A percentile compares a stretch with the other conserved stretches of the same genome.
phyloP scores from a whole-genome alignment of 2,797 vertebrate species.

The Gobio occitaniae region DNA sequence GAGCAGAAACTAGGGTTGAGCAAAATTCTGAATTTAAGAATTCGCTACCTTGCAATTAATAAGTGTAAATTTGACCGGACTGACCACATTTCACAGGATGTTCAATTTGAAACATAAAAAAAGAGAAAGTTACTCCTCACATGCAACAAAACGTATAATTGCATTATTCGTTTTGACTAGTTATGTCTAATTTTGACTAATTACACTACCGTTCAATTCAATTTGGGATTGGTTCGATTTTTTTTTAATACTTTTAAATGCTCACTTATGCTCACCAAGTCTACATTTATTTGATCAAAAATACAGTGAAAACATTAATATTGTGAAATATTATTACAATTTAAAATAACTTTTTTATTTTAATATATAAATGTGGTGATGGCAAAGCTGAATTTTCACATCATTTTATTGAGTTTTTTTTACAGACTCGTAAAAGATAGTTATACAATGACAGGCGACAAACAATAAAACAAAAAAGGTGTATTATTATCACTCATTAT shows the following conservation, averaged over 20 bases:
- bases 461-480: no score
- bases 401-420: no score
- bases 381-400: no score
- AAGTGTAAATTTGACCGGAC: not conserved
- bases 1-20: not conserved
- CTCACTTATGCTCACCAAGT: not conserved
- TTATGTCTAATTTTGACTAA: not conserved
- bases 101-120: not conserved
- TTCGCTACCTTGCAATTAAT: not conserved
- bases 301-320: not conserved
- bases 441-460: no score
- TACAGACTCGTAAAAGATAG: no score
- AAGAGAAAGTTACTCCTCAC: not conserved
- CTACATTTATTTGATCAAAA: not conserved
- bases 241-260: not conserved
- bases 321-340: not conserved
- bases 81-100: not conserved
- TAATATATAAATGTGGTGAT: no score
- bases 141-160: not conserved
- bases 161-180: not conserved
- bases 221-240: not conserved
- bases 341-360: not conserved
- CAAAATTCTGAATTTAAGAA: not conserved
- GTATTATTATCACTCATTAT: no score
- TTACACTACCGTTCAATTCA: not conserved